These are phyloP conservation scores for Crepidodera aurea DNA, from an alignment of 2,888 invertebrate species.

Conservation along the genomic window DNA sequence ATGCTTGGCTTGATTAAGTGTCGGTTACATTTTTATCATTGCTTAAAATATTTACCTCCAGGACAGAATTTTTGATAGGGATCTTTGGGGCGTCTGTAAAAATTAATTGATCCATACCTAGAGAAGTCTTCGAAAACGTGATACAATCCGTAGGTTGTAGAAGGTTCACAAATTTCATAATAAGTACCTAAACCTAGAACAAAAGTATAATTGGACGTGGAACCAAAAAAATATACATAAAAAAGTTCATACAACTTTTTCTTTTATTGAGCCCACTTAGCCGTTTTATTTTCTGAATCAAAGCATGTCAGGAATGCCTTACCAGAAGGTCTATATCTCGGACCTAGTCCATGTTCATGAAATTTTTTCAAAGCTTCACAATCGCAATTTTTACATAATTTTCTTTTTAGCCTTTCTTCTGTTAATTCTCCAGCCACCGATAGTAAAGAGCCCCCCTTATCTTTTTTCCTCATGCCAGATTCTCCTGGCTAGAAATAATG, in stretches of 20 bases:
- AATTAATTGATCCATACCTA: neutral
- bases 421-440: constrained; percentile 1
- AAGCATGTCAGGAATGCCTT: too few relatives aligned
- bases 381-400: constrained; percentile 2
- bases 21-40: too few relatives aligned
- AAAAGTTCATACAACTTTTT: too few relatives aligned
- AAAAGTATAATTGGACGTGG: too few relatives aligned
- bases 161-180: constrained; percentile 3
- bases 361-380: constrained; percentile 4
- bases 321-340: neutral
- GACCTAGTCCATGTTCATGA: neutral
- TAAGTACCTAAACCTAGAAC: neutral
- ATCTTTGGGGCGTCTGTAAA: constrained; percentile 12
- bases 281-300: too few relatives aligned
- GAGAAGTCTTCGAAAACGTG: neutral
- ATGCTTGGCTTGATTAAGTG: too few relatives aligned
- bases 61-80: neutral
- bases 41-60: too few relatives aligned
- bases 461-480: neutral
- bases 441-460: neutral
- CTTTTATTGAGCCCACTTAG: too few relatives aligned
- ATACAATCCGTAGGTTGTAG: neutral
- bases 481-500: neutral
- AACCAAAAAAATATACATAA: too few relatives aligned
- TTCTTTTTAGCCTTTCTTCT: neutral